Conservation (phyloP, 2,888 invertebrate genomes). For the Leucozona laternaria region DNA sequence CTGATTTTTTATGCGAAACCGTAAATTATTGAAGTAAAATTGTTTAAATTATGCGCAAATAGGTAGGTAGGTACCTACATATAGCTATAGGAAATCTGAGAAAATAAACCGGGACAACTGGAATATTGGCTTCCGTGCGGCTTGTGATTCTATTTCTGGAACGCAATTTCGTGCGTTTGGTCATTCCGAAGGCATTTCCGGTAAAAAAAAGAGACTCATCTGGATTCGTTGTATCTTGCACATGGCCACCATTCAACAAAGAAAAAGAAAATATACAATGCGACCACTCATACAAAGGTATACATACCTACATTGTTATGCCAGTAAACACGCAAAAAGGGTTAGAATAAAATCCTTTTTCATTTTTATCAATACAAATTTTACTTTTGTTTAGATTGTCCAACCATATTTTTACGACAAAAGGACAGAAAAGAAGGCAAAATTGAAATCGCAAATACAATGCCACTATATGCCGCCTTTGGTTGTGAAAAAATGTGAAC, state of each 20-base stretch:
- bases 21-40: conserved; percentile 56
- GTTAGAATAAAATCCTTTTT: conserved; percentile 54
- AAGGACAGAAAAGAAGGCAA: conserved; percentile 46
- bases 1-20: conserved; percentile 48
- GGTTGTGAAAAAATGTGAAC: not conserved
- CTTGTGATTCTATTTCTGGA: conserved; percentile 12
- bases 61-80: not conserved
- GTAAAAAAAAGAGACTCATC: conserved; percentile 43
- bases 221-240: conserved; percentile 43
- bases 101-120: conserved; percentile 32
- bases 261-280: conserved; percentile 22
- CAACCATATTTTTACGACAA: conserved; percentile 42
- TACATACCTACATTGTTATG: not conserved
- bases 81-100: conserved; percentile 9
- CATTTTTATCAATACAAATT: conserved; percentile 22
- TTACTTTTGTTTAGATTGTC: conserved; percentile 47
- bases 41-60: conserved; percentile 32
- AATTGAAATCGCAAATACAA: conserved; percentile 55
- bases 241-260: conserved; percentile 40
- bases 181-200: conserved; percentile 39
- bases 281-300: not conserved
- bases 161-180: conserved; percentile 30
- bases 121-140: conserved; percentile 31
- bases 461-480: conserved; percentile 16
- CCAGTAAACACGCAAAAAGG: conserved; percentile 47